Conservation (phyloP, 2,797 vertebrate species). For the Rhabdomys pumilio region DNA sequence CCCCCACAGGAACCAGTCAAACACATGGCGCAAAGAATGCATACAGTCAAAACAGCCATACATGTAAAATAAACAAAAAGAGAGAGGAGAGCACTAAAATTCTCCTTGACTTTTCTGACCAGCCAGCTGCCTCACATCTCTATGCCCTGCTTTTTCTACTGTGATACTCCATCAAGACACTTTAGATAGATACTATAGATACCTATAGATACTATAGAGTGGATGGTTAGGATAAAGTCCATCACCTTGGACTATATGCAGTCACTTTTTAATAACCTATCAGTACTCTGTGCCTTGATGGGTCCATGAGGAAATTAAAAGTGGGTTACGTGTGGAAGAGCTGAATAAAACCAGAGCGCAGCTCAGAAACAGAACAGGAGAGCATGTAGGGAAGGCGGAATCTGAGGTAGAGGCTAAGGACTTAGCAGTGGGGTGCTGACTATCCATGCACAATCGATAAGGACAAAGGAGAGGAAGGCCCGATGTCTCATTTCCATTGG, state of each 20-base stretch:
- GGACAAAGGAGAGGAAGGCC: neutral
- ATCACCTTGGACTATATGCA: neutral
- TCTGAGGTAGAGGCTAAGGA: neutral
- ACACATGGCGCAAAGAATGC: neutral
- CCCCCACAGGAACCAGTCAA: neutral
- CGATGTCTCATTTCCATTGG: neutral
- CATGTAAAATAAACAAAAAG: neutral
- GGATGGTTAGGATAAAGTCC: neutral
- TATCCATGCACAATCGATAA: neutral
- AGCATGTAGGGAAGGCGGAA: neutral
- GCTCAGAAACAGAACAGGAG: neutral
- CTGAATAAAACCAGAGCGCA: neutral
- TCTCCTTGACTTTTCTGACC: neutral
- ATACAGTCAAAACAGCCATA: neutral
- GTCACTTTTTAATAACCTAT: neutral
- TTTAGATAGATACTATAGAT: neutral
- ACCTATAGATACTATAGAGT: neutral
- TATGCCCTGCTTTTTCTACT: too few relatives aligned
- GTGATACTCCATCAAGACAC: neutral
- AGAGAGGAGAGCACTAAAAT: too few relatives aligned
- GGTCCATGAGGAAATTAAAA: neutral
- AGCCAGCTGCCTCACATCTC: neutral
- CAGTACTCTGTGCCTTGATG: neutral
- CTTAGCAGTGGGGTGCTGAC: neutral
- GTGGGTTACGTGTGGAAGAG: neutral